Evolutionary conservation across 2,888 invertebrate species (phyloP).

Genomic region (Dichetophora obliterata): DNA sequence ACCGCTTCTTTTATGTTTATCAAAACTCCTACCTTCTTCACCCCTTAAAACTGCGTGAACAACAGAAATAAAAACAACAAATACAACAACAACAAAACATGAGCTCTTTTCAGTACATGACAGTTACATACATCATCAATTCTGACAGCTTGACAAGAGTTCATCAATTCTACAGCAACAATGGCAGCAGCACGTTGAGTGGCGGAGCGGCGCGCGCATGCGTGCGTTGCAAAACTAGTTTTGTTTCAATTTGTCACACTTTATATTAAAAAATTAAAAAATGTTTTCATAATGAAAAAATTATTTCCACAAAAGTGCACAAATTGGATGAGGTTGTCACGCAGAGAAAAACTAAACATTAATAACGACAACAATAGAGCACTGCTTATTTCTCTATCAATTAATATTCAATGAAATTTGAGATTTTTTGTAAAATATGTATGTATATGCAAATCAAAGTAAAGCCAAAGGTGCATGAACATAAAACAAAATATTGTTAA

Average conservation of each 20-base stretch:
- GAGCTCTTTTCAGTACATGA: not conserved
- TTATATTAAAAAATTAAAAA: not conserved
- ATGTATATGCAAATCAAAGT: no score
- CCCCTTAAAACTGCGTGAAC: conserved; percentile 2
- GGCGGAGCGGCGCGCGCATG: not conserved
- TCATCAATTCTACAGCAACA: conserved; percentile 3
- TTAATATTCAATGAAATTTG: not conserved
- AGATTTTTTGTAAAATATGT: not conserved
- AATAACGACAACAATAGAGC: no score
- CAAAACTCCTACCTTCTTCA: conserved; percentile 8
- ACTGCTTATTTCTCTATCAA: no score
- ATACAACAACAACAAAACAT: not conserved
- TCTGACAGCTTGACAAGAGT: conserved; percentile 31
- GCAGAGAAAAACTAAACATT: not conserved
- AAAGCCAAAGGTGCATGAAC: no score
- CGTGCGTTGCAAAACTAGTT: not conserved
- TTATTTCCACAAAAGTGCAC: not conserved
- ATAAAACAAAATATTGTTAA: no score
- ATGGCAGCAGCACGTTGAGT: not conserved
- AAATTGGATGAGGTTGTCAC: not conserved
- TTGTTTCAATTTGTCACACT: conserved; percentile 23
- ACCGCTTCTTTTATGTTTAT: not conserved
- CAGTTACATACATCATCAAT: not conserved
- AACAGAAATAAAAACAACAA: not conserved
- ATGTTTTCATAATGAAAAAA: not conserved